Evolutionary conservation across 2,113 vertebrate species (phyloP), one percentile per base, ranked within the genome.

Genomic region (Neodon shergylaensis): DNA sequence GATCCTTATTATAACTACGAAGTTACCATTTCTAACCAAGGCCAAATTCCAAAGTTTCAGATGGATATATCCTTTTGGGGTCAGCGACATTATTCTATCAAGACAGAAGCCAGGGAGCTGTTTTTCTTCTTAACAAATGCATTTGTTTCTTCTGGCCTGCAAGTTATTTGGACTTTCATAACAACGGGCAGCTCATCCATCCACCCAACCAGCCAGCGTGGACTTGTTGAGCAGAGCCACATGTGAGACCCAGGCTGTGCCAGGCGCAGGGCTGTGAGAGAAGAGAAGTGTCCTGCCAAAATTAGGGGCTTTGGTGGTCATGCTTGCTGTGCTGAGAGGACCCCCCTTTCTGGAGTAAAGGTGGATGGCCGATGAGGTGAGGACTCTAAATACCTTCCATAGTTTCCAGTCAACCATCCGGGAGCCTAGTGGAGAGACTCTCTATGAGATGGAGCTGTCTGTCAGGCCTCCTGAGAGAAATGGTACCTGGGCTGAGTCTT

Each of bases 141-240:
- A 17, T 81, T 44, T 17, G 7, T 76, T 72, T 70, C 72, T 93
- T 77, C 26, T 24, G 39, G 68, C n/a, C 7, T 89, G 63, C 28
- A 72, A n/a, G 58, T 72, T 66, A 54, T 87, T 82, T 49, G 73
- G 52, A 24, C 36, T 94, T 92, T 28, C 4, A 17, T 44, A n/a
- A 72, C 44, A 88, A n/a, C 17, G 22, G 44, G 26, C 1, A 1
- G 7, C 33, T 86, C n/a, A 26, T 81, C 21, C 24, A 39, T 77
- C 63, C 47, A 3, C 52, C 74, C 0, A 0, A 9, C 76, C 16
- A 0, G 3, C 42, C 70, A 16, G 3, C 36, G 2, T 3, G 7
- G 28, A 16, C 85, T 52, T 1, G 12, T 33, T 4, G 17, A 72
- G 9, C 26, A 42, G 6, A 19, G 22, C 36, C n/a, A 8, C 4